phyloP scores from a whole-genome alignment of 1,140 invertebrate species.

The Papilio polytes region DNA sequence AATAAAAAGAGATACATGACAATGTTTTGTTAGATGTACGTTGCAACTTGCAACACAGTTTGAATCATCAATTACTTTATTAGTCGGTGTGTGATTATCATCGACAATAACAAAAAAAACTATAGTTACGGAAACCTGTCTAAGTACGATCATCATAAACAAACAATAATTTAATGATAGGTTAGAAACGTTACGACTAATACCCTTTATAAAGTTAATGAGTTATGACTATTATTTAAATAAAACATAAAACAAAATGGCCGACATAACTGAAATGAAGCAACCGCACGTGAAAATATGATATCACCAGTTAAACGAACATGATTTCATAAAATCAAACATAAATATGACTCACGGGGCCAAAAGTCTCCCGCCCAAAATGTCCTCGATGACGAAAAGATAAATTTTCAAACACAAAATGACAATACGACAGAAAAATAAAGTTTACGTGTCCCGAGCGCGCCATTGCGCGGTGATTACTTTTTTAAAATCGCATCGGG shows the following conservation, averaged over 20 bases:
- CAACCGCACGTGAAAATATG: constrained; percentile 38
- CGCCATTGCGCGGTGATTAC: constrained; percentile 69
- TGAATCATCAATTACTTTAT: constrained; percentile 2
- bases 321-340: constrained; percentile 63
- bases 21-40: neutral
- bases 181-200: neutral
- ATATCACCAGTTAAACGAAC: constrained; percentile 50
- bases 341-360: constrained; percentile 59
- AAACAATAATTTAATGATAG: neutral
- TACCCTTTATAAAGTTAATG: constrained; percentile 11
- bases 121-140: neutral
- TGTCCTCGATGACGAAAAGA: constrained; percentile 68
- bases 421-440: constrained; percentile 70
- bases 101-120: constrained; percentile 8
- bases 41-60: neutral
- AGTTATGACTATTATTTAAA: constrained; percentile 13
- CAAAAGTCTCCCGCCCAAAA: constrained; percentile 44
- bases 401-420: constrained; percentile 69
- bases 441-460: constrained; percentile 74
- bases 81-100: neutral
- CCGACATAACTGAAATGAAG: constrained; percentile 10
- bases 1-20: neutral
- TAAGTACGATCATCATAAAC: neutral
- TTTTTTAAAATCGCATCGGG: constrained; percentile 81
- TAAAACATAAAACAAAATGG: constrained; percentile 23